Base-by-base conservation (phyloP, 2,888 invertebrate species). In the Thereva unica region DNA sequence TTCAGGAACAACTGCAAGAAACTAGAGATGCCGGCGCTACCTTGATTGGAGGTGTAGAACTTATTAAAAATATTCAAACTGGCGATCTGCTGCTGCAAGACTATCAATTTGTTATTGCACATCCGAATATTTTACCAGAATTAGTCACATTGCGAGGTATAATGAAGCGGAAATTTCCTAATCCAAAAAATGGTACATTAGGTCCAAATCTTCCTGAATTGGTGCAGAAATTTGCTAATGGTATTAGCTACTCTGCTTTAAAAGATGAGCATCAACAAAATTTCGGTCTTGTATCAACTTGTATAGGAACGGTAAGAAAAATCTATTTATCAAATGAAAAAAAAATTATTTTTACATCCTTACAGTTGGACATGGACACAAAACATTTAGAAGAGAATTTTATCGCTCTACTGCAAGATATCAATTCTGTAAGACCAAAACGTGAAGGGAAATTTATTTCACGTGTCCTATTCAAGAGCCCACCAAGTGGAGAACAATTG, bases 91-190 rank as follows among this genome's bases (percentile, higher is more conserved):
- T 84, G 66, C 74, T 89, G 2, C 80, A 83, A 4, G 91, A 94
- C 71, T 94, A 87, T 76, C 87, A 92, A 73, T 88, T 84, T 74
- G 76, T 91, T 5, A 82, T 95, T 9, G 90, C 92, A 0, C 92
- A 94, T 82, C 89, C 91, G 0, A 88, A 89, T 75, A 90, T 94
- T 69, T 78, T 93, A 56, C 85, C 91, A 0, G 93, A 94, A 61
- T 76, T 95, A 44, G 85, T 91, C 1, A 83, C 86, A 0, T 82
- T 95, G 66, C 84, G 92, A 70, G 94, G 93, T 2, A 76, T 94
- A 52, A 82, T 95, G 84, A 92, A 89, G 74, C 86, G 82, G 69
- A 87, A 86, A 73, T 93, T 92, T 78, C 95, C 95, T 0, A 89
- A 84, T 73, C 80, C 86, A 0, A 84, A 83, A 74, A 71, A 74